Evolutionary conservation across 1,140 invertebrate genomes (phyloP).

Genomic region (Drosophila pectinifera): DNA sequence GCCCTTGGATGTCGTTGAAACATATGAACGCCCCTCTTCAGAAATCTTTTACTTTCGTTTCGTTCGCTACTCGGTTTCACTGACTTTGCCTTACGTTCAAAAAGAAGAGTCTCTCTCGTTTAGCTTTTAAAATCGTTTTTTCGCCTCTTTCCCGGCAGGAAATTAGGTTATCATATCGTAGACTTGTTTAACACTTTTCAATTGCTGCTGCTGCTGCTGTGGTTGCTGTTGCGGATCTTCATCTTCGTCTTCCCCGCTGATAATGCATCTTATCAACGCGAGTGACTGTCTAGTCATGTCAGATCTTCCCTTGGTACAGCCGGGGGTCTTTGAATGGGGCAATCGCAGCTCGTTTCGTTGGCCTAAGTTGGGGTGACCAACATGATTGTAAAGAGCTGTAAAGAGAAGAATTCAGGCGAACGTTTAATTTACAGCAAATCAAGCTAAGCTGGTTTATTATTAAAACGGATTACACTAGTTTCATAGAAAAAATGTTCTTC

Average conservation of each 20-base stretch:
- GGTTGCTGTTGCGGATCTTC: slow-evolving; percentile 72
- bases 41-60: slow-evolving; percentile 71
- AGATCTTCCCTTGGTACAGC: slow-evolving; percentile 29
- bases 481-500: not conserved
- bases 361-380: slow-evolving; percentile 21
- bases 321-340: slow-evolving; percentile 16
- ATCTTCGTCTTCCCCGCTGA: slow-evolving; percentile 84
- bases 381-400: slow-evolving; percentile 30
- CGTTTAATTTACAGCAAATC: slow-evolving; percentile 1
- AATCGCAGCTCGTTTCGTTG: slow-evolving; percentile 12
- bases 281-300: slow-evolving; percentile 72
- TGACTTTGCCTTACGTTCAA: slow-evolving; percentile 4
- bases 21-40: slow-evolving; percentile 66
- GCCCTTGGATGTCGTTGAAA: slow-evolving; percentile 71
- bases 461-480: slow-evolving; percentile 10
- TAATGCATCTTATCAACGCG: slow-evolving; percentile 82
- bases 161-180: slow-evolving; percentile 84
- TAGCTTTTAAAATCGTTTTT: slow-evolving; percentile 24
- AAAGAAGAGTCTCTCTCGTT: slow-evolving; percentile 32
- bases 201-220: slow-evolving; percentile 47
- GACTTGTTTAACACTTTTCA: slow-evolving; percentile 81
- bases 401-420: not conserved
- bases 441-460: not conserved
- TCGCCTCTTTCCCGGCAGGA: slow-evolving; percentile 46
- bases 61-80: slow-evolving; percentile 31